Conservation (phyloP, 1,140 invertebrate species). For the Myzus persicae region DNA sequence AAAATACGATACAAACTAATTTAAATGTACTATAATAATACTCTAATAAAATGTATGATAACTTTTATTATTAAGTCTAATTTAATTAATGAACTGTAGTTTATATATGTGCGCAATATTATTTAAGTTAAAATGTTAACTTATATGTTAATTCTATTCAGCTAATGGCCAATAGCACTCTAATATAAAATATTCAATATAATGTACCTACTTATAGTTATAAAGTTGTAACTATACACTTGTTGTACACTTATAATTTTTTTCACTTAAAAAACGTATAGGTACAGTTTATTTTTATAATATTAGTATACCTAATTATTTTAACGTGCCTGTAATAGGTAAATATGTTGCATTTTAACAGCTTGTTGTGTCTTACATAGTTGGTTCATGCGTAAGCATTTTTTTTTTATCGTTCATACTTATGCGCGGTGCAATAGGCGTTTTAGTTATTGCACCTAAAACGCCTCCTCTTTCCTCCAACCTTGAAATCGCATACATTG, state of each 20-base stretch:
- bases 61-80: no score
- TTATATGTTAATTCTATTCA: no score
- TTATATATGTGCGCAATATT: no score
- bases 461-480: constrained; percentile 54
- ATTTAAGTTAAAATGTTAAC: no score
- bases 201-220: no score
- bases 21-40: no score
- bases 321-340: not conserved
- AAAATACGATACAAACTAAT: no score
- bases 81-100: no score
- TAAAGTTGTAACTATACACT: not conserved
- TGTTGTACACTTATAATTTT: not conserved
- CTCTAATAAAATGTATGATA: no score
- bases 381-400: not conserved
- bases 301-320: not conserved
- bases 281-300: not conserved
- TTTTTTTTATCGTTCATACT: not conserved
- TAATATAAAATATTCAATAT: no score
- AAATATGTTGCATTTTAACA: not conserved
- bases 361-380: not conserved
- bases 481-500: constrained; percentile 19
- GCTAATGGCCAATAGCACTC: no score
- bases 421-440: not conserved
- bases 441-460: not conserved
- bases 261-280: not conserved